These are phyloP conservation scores for Pipistrellus pipistrellus DNA, from an alignment of 2,797 vertebrate species.

Conservation along the genomic window DNA sequence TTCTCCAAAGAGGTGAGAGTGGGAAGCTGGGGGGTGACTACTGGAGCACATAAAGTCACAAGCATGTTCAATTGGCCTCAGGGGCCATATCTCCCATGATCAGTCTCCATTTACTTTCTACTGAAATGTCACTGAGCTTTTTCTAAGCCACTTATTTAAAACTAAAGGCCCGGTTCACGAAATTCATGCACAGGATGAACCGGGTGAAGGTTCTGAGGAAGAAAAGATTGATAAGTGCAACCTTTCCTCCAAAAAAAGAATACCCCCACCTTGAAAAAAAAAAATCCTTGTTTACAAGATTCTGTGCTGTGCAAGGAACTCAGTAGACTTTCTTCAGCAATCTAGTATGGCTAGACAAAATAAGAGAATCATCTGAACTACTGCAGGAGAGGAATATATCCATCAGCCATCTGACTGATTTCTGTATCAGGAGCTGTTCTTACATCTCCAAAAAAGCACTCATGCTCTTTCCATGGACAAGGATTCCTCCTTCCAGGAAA, in stretches of 20 bases:
- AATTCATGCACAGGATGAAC: not conserved
- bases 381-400: not conserved
- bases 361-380: not conserved
- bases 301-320: not conserved
- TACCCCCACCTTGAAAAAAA: not conserved
- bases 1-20: not conserved
- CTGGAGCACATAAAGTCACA: not conserved
- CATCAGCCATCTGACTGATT: not conserved
- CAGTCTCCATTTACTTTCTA: not conserved
- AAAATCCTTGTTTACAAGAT: not conserved
- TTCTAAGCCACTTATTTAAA: too few species aligned
- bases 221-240: conserved; percentile 16
- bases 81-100: not conserved
- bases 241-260: not conserved
- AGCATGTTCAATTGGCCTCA: not conserved
- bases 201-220: not conserved
- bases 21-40: not conserved
- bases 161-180: too few species aligned
- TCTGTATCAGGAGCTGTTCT: not conserved
- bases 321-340: not conserved
- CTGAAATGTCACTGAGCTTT: not conserved
- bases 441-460: not conserved
- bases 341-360: not conserved
- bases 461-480: not conserved
- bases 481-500: not conserved